Percentiles rank a stretch among this genome's conserved stretches.
phyloP scores from a whole-genome alignment of 2,113 vertebrate genomes.

The Desmodus rotundus region DNA sequence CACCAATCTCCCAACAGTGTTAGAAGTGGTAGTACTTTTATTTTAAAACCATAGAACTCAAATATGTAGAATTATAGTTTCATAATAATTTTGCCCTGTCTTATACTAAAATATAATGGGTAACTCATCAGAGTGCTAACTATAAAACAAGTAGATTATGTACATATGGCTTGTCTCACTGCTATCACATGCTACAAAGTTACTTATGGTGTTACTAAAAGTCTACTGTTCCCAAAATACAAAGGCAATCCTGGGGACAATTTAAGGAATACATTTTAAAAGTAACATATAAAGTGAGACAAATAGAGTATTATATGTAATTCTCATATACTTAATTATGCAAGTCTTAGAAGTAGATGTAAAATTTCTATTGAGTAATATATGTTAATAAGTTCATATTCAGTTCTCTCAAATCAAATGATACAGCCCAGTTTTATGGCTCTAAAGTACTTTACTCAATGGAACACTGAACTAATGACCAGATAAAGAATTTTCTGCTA shows the following conservation, averaged over 20 bases:
- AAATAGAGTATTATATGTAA: constrained; percentile 30
- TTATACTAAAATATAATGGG: background rate
- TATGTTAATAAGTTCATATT: constrained; percentile 32
- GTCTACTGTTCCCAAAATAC: background rate
- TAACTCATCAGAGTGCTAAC: constrained; percentile 6
- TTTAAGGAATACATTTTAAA: background rate
- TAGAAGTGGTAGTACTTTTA: background rate
- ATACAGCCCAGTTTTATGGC: constrained; percentile 16
- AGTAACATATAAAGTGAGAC: background rate
- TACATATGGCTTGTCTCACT: background rate
- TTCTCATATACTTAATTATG: constrained; percentile 52
- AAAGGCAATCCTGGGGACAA: background rate
- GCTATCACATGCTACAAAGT: background rate
- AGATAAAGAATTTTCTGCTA: constrained; percentile 68
- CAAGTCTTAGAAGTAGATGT: background rate
- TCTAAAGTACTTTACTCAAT: constrained; percentile 28
- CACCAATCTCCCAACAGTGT: background rate
- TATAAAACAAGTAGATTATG: background rate
- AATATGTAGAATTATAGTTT: background rate
- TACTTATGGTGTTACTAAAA: background rate
- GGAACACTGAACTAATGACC: constrained; percentile 54
- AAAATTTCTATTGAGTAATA: background rate
- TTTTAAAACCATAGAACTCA: background rate
- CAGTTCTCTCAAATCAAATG: constrained; percentile 26
- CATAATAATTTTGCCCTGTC: background rate